Evolutionary conservation across 2,113 vertebrate species (phyloP).

Genomic region (Columba janthina): DNA sequence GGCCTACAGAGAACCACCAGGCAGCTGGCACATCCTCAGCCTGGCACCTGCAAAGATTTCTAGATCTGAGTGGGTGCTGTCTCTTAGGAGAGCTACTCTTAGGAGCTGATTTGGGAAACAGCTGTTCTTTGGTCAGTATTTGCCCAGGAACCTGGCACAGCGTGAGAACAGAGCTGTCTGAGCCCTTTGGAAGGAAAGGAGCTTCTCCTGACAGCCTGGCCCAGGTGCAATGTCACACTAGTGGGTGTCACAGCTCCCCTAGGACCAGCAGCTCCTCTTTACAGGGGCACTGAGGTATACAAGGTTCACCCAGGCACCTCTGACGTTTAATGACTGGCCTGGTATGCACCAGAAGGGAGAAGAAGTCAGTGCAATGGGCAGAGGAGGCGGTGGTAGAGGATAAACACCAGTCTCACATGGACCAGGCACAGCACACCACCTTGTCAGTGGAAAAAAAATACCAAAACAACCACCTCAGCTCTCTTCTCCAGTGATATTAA

Average conservation of each 20-base stretch:
- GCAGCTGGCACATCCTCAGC: neutral
- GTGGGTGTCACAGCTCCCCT: neutral
- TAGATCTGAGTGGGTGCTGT: neutral
- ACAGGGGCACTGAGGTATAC: neutral
- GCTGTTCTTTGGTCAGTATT: neutral
- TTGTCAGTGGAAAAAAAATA: neutral
- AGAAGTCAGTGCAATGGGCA: neutral
- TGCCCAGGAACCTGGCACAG: neutral
- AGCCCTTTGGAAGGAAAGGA: neutral
- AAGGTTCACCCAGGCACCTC: neutral
- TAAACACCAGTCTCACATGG: neutral
- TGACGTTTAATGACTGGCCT: neutral
- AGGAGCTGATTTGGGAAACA: neutral
- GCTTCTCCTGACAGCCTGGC: neutral
- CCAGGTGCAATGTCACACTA: accelerated
- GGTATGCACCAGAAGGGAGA: neutral
- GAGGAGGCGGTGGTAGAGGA: neutral
- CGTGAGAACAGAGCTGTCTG: neutral
- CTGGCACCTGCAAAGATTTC: neutral
- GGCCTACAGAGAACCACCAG: neutral
- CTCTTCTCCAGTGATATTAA: neutral
- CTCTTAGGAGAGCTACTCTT: neutral
- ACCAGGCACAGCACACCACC: neutral
- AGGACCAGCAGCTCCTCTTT: neutral
- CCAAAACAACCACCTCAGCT: neutral